Conservation (phyloP, 2,888 invertebrate species). For the Acleris sparsana region DNA sequence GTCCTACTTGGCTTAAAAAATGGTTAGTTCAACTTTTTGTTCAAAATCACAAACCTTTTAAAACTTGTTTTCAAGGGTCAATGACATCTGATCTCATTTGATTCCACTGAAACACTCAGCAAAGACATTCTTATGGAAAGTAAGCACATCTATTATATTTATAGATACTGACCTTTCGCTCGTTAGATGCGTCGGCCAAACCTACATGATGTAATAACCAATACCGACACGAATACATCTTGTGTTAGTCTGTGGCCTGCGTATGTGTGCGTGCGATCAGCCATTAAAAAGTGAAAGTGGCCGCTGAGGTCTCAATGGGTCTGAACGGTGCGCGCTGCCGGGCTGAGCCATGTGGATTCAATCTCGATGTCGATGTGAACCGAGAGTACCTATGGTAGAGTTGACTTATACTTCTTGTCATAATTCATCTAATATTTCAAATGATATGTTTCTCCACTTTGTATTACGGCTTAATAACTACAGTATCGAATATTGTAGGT, state of each 20-base stretch:
- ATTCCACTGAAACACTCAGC: constrained; percentile 53
- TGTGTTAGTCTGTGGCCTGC: constrained; percentile 39
- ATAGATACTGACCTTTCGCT: constrained; percentile 79
- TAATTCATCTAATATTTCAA: no score
- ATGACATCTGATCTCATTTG: no score
- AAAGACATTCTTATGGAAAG: constrained; percentile 68
- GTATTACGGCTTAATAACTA: no score
- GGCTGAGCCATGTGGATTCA: constrained; percentile 47
- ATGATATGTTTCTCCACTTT: no score
- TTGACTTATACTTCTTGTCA: no score
- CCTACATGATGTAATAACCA: constrained; percentile 66
- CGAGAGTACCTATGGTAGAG: neutral
- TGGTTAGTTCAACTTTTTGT: neutral
- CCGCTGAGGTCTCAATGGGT: constrained; percentile 64
- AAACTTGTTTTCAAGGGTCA: constrained; percentile 49
- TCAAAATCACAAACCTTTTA: neutral
- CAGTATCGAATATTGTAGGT: no score
- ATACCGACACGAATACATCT: constrained; percentile 53
- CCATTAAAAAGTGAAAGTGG: constrained; percentile 79
- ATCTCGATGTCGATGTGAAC: constrained; percentile 45
- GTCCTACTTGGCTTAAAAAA: neutral
- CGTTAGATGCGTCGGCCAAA: constrained; percentile 73
- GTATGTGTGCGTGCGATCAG: constrained; percentile 56
- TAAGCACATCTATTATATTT: constrained; percentile 65
- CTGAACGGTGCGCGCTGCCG: constrained; percentile 57